Conservation (phyloP, 2,113 vertebrate species). For the Sphaerodactylus townsendi region DNA sequence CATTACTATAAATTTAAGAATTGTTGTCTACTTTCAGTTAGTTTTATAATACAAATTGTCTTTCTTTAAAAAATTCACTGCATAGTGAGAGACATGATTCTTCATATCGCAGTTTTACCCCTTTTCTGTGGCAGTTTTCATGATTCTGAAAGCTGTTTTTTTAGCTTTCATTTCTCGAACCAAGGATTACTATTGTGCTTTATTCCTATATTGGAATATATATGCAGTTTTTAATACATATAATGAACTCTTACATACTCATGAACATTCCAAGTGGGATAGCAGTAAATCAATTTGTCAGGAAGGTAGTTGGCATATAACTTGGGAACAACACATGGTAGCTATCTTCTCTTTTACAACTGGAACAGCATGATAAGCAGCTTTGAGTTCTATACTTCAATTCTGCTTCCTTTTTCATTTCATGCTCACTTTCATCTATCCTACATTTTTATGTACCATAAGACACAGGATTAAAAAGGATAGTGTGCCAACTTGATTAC, state of each 20-base stretch:
- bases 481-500: constrained; percentile 65
- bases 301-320: background rate
- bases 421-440: background rate
- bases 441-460: constrained; percentile 25
- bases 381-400: background rate
- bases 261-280: background rate
- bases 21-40: background rate
- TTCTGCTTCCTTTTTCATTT: background rate
- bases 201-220: background rate
- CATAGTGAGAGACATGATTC: background rate
- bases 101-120: no score
- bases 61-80: background rate
- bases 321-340: background rate
- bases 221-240: background rate
- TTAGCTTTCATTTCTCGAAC: background rate
- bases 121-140: background rate
- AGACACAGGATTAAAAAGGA: constrained; percentile 17
- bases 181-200: background rate
- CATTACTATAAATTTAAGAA: background rate
- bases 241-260: background rate
- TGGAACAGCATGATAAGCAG: background rate
- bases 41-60: background rate
- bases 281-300: background rate
- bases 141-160: background rate
- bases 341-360: background rate